A percentile compares a stretch with the other conserved stretches of the same genome.
Conservation (phyloP, 1,140 invertebrate species). For the Amyelois transitella region DNA sequence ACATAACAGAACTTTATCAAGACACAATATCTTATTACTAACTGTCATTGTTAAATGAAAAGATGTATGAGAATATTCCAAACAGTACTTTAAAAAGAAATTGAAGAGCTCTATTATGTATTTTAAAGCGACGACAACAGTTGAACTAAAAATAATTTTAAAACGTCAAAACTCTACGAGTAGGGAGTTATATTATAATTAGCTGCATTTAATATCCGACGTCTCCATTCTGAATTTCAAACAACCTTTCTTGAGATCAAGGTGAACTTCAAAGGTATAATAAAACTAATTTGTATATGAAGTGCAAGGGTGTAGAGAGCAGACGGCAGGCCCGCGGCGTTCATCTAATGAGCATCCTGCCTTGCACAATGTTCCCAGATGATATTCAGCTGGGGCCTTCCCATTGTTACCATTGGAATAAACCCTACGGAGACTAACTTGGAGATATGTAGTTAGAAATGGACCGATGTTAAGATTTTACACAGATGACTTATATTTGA, state of each 20-base stretch:
- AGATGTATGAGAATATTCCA: too few species aligned
- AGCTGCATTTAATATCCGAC: background rate
- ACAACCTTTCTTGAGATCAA: background rate
- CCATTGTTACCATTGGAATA: background rate
- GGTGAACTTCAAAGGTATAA: constrained; percentile 26
- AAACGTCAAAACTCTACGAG: background rate
- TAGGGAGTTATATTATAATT: background rate
- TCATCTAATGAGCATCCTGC: constrained; percentile 68
- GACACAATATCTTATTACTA: too few species aligned
- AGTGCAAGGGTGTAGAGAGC: constrained; percentile 33
- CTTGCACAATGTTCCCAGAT: constrained; percentile 64
- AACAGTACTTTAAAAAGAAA: too few species aligned
- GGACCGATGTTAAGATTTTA: too few species aligned
- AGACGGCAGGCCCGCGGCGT: constrained; percentile 39
- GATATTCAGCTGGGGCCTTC: constrained; percentile 46
- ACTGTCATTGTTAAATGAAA: too few species aligned
- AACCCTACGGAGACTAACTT: background rate
- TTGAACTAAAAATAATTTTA: too few species aligned
- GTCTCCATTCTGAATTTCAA: background rate
- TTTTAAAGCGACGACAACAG: too few species aligned
- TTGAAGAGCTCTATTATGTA: too few species aligned
- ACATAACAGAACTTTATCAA: too few species aligned
- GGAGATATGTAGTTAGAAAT: too few species aligned
- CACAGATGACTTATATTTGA: too few species aligned
- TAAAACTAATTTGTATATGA: constrained; percentile 59